A percentile compares a stretch with the other conserved stretches of the same genome.
phyloP scores from a whole-genome alignment of 2,797 vertebrate genomes.

The Malacoraja senta region DNA sequence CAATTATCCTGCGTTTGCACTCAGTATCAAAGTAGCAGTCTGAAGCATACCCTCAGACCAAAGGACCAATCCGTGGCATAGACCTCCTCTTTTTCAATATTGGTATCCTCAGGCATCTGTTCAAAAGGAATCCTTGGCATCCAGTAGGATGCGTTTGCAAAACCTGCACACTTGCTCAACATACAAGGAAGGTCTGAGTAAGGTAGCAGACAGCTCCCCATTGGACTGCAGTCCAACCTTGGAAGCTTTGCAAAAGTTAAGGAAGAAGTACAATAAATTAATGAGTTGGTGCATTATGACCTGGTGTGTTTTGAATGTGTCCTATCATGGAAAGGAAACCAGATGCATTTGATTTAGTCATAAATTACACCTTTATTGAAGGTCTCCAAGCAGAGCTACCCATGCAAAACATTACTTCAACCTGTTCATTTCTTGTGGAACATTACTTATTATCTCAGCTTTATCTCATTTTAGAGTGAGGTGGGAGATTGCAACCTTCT shows the following conservation, averaged over 20 bases:
- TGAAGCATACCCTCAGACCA: too few relatives aligned
- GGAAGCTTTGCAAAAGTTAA: not conserved
- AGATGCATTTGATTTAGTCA: not conserved
- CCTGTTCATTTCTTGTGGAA: too few relatives aligned
- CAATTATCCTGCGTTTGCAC: not conserved
- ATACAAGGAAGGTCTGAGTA: not conserved
- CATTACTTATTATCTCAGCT: too few relatives aligned
- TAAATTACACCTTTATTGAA: not conserved
- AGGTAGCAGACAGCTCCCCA: not conserved
- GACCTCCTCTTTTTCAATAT: too few relatives aligned
- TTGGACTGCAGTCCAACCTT: not conserved
- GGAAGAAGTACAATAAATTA: not conserved
- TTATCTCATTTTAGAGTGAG: too few relatives aligned
- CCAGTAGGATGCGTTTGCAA: not conserved
- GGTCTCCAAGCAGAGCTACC: too few relatives aligned
- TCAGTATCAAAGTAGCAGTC: too few relatives aligned
- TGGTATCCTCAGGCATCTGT: too few relatives aligned
- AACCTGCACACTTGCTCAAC: not conserved
- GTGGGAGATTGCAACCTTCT: too few relatives aligned
- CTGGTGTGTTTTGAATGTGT: not conserved
- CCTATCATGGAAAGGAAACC: not conserved
- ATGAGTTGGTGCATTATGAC: not conserved
- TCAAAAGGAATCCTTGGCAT: too few relatives aligned
- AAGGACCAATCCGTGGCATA: too few relatives aligned
- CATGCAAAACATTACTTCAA: too few relatives aligned